Evolutionary conservation across 2,797 vertebrate species (phyloP), one percentile per base, ranked within the genome.

Genomic region (Gallinago solitaria): DNA sequence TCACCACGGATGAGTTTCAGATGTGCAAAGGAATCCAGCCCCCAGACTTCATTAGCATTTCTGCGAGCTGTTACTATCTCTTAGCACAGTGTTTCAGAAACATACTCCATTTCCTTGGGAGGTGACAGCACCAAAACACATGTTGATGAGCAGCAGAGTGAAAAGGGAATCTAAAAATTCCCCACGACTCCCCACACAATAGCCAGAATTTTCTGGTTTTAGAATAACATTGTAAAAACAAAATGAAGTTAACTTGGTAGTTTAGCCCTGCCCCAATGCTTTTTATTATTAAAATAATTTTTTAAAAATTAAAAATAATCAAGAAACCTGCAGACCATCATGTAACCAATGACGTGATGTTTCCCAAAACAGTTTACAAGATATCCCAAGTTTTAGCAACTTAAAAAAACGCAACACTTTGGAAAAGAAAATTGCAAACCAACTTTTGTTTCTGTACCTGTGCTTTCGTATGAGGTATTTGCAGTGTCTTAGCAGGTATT

Each of bases 401-500:
- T 53, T 4, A 43, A 13, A 37, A 27, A 56, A 48, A 12, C 15
- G 9, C 14, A 5, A 60, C 16, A n/a, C 9, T 35, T n/a, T 24
- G 17, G 24, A 61, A 54, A 83, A 80, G 16, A 37, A 57, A 90
- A 88, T 1, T 56, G 19, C 23, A 59, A 60, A 67, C 5, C 21
- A 33, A 14, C 5, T 39, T 64, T 60, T 68, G 37, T n/a, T 95
- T 88, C 81, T 43, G 18, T 98, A 99, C 99, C 99, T 99, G 98
- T 99, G 99, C 95, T 99, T 99, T 96, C 99, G 98, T 97, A 99
- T 99, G 95, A 99, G 99, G 97, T 99, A 99, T 98, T 98, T 99
- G 98, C 99, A 99, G 96, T 99, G 99, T 87, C 99, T 98, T 79
- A 99, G 98, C 95, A 99, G 98, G 91, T 99, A 99, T 95, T 99